phyloP scores from a whole-genome alignment of 2,888 invertebrate genomes.

The Margaritifera margaritifera region DNA sequence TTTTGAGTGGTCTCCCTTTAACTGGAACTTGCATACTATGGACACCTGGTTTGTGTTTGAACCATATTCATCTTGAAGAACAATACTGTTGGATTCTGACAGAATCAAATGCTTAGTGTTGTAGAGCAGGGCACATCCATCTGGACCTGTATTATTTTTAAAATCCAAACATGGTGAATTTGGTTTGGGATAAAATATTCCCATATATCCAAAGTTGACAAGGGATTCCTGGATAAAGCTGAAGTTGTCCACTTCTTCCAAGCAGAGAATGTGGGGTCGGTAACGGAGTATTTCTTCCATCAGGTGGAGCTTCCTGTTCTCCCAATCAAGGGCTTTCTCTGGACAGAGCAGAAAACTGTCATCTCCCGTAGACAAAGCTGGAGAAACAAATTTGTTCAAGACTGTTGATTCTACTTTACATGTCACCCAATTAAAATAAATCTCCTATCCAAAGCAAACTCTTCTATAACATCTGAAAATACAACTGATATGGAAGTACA shows the following conservation, averaged over 20 bases:
- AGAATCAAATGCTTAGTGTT: constrained; percentile 79
- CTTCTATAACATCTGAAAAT: too few species aligned
- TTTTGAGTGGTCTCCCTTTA: constrained; percentile 14
- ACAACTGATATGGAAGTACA: too few species aligned
- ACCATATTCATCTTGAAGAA: constrained; percentile 34
- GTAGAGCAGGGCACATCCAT: constrained; percentile 86
- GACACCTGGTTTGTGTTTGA: constrained; percentile 75
- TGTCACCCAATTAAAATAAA: too few species aligned
- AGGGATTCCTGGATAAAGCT: constrained; percentile 79
- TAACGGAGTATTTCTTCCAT: constrained; percentile 82
- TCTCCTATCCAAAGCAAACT: too few species aligned
- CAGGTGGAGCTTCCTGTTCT: constrained; percentile 79
- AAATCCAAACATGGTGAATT: constrained; percentile 85
- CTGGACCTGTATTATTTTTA: constrained; percentile 83
- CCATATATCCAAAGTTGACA: constrained; percentile 80
- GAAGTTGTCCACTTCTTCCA: constrained; percentile 86
- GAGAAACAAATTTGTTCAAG: constrained; percentile 21
- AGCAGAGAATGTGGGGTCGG: constrained; percentile 82
- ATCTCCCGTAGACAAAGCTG: constrained; percentile 81
- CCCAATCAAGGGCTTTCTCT: constrained; percentile 82
- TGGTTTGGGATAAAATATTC: constrained; percentile 84
- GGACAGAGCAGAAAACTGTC: constrained; percentile 84
- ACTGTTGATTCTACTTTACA: too few species aligned
- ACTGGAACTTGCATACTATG: constrained; percentile 74
- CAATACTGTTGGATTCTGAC: constrained; percentile 62